Base-by-base conservation (phyloP, 2,888 invertebrate genomes). In the Drosophila setosimentum region DNA sequence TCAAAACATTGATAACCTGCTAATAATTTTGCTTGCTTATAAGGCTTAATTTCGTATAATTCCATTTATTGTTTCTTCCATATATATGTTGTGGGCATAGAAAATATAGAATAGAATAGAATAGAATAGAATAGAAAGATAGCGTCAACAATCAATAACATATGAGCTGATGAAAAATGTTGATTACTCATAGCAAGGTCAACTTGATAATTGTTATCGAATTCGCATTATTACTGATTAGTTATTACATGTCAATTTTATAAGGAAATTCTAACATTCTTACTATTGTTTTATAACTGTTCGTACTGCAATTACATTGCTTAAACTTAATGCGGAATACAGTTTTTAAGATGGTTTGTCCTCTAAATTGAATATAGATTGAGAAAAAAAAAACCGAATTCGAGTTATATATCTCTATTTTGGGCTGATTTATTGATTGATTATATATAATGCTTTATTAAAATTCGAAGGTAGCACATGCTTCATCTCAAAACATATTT, bases 81-180 rank as follows among this genome's bases (percentile, higher is more conserved):
- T 16, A 10, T n/a, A 40, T 18, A 21, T 16, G 66, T 42, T 48
- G 57, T 53, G 6, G 16, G 3, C 35, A 32, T 42, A 21, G 11
- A 32, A 18, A 24, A 49, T 42, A 42, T 11, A 11, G 30, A 21
- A n/a, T 29, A 27, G 16, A 21, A 16, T 51, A 8, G 50, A 33
- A n/a, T 11, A 11, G 30, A 21, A n/a, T 29, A 27, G 16, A 21
- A 16, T 51, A 8, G 50, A 33, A n/a, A 60, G 69, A 68, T 69
- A 69, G 29, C 42, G 42, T 21, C 2, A 62, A 75, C 27, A 76
- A 76, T 76, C 68, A 75, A 54, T 24, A n/a, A 21, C 40, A 54
- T 16, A 18, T 55, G 16, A 32, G 62, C n/a, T 62, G 29, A 45
- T 35, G 21, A 40, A 48, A 11, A 7, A 11, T 30, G 42, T 35